phyloP scores from a whole-genome alignment of 2,113 vertebrate species.

The Hiodon alosoides region DNA sequence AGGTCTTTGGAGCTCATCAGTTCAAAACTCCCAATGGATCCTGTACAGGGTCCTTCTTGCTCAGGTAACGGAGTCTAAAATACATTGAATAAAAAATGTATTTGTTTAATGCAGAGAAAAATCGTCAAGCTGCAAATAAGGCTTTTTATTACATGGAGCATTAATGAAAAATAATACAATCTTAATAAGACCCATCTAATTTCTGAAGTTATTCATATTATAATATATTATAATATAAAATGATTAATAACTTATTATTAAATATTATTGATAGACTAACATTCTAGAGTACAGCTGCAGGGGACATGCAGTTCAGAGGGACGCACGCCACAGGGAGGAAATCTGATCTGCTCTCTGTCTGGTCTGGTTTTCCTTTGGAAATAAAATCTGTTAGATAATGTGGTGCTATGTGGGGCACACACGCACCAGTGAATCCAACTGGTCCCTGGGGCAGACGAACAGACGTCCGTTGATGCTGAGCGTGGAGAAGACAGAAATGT shows the following conservation, averaged over 20 bases:
- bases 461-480: slow-evolving; percentile 88
- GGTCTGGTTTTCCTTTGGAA: too few relatives aligned
- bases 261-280: neutral
- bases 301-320: neutral
- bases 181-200: neutral
- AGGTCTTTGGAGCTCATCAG: slow-evolving; percentile 97
- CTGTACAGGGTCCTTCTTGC: slow-evolving; percentile 84
- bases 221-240: slow-evolving; percentile 5
- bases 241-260: neutral
- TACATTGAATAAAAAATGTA: neutral
- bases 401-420: slow-evolving; percentile 12
- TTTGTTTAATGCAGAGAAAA: slow-evolving; percentile 21
- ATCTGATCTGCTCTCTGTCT: neutral
- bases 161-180: neutral
- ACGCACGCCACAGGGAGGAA: neutral
- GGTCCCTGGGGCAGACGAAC: slow-evolving; percentile 85
- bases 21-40: slow-evolving; percentile 82
- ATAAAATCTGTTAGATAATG: neutral
- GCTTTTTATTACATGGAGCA: neutral
- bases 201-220: neutral
- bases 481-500: slow-evolving; percentile 91
- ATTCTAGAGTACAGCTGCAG: neutral
- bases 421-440: slow-evolving; percentile 91
- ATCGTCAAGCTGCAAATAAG: neutral
- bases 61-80: slow-evolving; percentile 82